Evolutionary conservation across 2,113 vertebrate genomes (phyloP).

Genomic region (Apodemus speciosus): DNA sequence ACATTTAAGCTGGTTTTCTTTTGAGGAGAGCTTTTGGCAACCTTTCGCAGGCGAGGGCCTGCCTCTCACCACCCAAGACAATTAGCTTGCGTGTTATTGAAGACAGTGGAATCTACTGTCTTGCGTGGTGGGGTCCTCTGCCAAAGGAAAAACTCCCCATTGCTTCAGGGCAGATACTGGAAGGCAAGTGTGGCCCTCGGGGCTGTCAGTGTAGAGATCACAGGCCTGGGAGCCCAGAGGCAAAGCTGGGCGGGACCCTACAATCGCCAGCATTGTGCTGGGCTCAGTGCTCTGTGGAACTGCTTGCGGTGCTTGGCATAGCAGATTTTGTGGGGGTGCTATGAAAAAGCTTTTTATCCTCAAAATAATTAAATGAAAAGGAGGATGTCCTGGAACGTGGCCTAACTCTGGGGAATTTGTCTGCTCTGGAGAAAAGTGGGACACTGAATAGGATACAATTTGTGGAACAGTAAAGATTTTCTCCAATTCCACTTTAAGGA

Average conservation of each 20-base stretch:
- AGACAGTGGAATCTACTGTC: neutral
- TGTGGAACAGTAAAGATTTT: constrained; percentile 51
- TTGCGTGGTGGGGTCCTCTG: neutral
- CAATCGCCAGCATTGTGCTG: constrained; percentile 68
- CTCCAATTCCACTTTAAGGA: constrained; percentile 56
- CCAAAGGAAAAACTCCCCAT: neutral
- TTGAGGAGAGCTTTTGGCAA: neutral
- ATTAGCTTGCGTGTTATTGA: neutral
- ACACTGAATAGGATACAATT: constrained; percentile 48
- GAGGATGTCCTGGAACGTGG: constrained; percentile 63
- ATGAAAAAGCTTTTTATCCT: constrained; percentile 77
- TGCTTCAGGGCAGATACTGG: neutral
- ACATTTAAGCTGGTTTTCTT: neutral
- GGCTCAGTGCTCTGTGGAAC: constrained; percentile 23
- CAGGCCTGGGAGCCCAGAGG: neutral
- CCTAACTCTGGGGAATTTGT: constrained; percentile 69
- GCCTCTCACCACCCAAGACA: neutral
- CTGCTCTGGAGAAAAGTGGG: constrained; percentile 56
- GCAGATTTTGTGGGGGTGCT: constrained; percentile 73
- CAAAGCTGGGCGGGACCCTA: neutral
- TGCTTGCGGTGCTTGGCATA: constrained; percentile 56
- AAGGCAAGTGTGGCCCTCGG: neutral
- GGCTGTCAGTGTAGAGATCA: neutral
- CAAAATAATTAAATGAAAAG: constrained; percentile 75
- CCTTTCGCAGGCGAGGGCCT: neutral